phyloP scores from a whole-genome alignment of 2,113 vertebrate genomes.

The Oryzias woworae region DNA sequence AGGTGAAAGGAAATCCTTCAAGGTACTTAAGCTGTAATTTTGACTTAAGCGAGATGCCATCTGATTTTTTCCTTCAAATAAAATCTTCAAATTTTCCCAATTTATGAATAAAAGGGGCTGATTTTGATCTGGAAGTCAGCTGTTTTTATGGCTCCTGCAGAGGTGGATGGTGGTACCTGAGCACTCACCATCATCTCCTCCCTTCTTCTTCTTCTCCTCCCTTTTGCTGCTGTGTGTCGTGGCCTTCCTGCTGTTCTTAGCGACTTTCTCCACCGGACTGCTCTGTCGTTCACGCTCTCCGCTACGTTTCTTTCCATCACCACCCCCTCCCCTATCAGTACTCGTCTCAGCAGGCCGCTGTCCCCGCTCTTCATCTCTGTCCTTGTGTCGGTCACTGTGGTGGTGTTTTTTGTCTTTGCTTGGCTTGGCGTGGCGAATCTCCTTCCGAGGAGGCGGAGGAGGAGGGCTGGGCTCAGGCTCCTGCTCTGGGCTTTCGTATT shows the following conservation, averaged over 20 bases:
- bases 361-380: constrained; percentile 47
- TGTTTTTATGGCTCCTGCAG: background rate
- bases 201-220: constrained; percentile 74
- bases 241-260: constrained; percentile 72
- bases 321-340: constrained; percentile 24
- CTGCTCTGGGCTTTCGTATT: constrained; percentile 78
- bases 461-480: constrained; percentile 57
- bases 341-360: constrained; percentile 45
- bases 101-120: too few species aligned
- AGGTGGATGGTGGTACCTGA: background rate
- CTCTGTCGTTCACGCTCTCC: constrained; percentile 72
- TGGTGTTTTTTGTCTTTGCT: constrained; percentile 71
- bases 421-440: constrained; percentile 63
- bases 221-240: constrained; percentile 66
- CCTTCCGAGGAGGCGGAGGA: constrained; percentile 54
- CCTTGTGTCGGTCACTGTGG: constrained; percentile 45
- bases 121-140: too few species aligned
- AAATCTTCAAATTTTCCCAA: too few species aligned
- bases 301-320: constrained; percentile 61
- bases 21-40: too few species aligned
- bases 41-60: too few species aligned
- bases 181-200: constrained; percentile 69
- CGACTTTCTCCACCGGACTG: constrained; percentile 56
- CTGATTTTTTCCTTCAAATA: too few species aligned
- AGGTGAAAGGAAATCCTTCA: too few species aligned